Conservation (phyloP, 2,113 vertebrate genomes). For the Hyperoodon ampullatus region DNA sequence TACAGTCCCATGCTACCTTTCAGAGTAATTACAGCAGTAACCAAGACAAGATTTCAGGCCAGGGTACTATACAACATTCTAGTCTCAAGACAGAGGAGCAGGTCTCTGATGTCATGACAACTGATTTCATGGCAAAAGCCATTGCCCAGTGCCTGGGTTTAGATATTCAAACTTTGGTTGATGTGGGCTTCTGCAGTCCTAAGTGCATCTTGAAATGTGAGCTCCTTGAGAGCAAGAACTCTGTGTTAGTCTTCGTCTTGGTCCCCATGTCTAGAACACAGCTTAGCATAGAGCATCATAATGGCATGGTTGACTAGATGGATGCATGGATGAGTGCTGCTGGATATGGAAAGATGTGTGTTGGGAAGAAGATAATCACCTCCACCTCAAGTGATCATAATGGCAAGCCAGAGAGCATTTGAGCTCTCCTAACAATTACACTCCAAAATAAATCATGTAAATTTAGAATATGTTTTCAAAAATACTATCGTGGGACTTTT, state of each 20-base stretch:
- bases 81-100: not conserved
- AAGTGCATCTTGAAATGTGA: not conserved
- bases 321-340: not conserved
- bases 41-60: not conserved
- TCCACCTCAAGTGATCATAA: not conserved
- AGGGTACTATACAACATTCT: not conserved
- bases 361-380: not conserved
- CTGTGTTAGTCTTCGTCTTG: not conserved
- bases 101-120: not conserved
- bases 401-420: not conserved
- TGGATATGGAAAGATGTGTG: not conserved
- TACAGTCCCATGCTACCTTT: not conserved
- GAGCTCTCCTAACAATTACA: constrained; percentile 37
- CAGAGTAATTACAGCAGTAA: not conserved
- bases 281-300: not conserved
- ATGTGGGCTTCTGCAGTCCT: not conserved
- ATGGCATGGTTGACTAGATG: not conserved
- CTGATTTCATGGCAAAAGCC: not conserved
- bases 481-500: constrained; percentile 58
- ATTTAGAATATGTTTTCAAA: constrained; percentile 69
- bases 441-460: constrained; percentile 64
- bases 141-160: not conserved
- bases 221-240: not conserved
- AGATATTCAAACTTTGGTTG: not conserved
- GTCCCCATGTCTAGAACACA: not conserved